Evolutionary conservation across 1,140 invertebrate genomes (phyloP), one percentile per base, ranked within the genome.

Genomic region (Lepeophtheirus salmonis): DNA sequence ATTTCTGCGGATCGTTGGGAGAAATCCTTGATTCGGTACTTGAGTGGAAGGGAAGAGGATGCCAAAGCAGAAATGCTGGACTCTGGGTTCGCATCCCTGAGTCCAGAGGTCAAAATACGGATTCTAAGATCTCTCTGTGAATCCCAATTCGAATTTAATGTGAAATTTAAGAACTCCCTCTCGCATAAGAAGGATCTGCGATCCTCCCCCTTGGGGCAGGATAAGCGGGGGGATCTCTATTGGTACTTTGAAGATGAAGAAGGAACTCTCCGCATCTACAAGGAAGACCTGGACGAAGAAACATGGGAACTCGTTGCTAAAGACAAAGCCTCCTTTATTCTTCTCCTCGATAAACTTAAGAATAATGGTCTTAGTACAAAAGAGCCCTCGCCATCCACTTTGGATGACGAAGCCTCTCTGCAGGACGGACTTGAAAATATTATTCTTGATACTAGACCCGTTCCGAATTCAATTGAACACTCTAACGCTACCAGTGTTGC

Each of bases 211-310:
- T 75, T 95, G 64, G 94, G 94, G 18, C 77, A 82, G 64, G 92
- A 97, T 73, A 83, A 83, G 65, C 76, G 82, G 67, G 92, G 94
- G 6, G 78, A 86, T 68, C 76, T 81, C 4, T 97, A 97, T 71
- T 97, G 91, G 90, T 83, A 83, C 68, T 86, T 94, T 67, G 75
- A 88, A 62, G 91, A 97, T 70, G 78, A 82, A 64, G 82, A 86
- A 80, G 81, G 73, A 65, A 91, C 95, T 74, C 75, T 97, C 49
- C 77, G 87, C 63, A 79, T 97, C 20, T 97, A 94, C 70, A 82
- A 82, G 67, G 91, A 97, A 75, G 88, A 96, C 69, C 79, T 85
- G 59, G 91, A 96, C 74, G 90, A 96, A 68, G 89, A 95, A 69
- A 88, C 85, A 16, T 97, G 90, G 90, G 80, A 86, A 68, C 74